phyloP scores from a whole-genome alignment of 1,140 invertebrate genomes.

The Chrysomallon squamiferum region DNA sequence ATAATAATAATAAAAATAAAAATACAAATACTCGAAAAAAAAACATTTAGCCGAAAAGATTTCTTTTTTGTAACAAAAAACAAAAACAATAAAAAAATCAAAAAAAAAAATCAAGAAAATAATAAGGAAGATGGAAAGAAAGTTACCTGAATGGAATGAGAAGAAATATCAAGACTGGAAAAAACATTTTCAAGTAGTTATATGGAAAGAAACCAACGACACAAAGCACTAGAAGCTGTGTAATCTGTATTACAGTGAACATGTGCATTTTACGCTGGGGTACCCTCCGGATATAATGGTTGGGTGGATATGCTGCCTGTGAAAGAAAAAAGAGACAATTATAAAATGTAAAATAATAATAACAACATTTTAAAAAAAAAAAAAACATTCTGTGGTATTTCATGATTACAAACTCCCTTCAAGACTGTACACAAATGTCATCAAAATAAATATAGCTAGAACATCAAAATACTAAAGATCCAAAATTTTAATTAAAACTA shows the following conservation, averaged over 20 bases:
- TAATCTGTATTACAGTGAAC: conserved; percentile 71
- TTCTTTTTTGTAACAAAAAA: not conserved
- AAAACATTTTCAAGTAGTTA: conserved; percentile 74
- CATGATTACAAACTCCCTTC: not conserved
- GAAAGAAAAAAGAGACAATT: conserved; percentile 20
- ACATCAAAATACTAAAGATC: not conserved
- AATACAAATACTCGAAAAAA: not conserved
- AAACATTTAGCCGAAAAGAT: not conserved
- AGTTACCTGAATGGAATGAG: conserved; percentile 71
- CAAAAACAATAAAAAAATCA: not conserved
- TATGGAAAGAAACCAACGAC: conserved; percentile 70
- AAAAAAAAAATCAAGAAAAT: not conserved
- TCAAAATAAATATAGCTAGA: not conserved
- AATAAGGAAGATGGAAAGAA: not conserved
- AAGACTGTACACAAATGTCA: not conserved
- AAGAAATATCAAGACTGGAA: conserved; percentile 72
- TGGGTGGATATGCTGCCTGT: conserved; percentile 73
- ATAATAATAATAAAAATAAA: not conserved
- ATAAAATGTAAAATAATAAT: not conserved
- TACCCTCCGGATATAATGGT: conserved; percentile 73
- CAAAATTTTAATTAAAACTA: not conserved
- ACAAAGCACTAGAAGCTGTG: conserved; percentile 71
- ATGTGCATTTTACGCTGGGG: conserved; percentile 74
- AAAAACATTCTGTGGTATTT: not conserved
- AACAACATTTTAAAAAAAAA: not conserved